A percentile compares a stretch with the other conserved stretches of the same genome.
Evolutionary conservation across 2,888 invertebrate species (phyloP).

Genomic region (Perizoma flavofasciatum): DNA sequence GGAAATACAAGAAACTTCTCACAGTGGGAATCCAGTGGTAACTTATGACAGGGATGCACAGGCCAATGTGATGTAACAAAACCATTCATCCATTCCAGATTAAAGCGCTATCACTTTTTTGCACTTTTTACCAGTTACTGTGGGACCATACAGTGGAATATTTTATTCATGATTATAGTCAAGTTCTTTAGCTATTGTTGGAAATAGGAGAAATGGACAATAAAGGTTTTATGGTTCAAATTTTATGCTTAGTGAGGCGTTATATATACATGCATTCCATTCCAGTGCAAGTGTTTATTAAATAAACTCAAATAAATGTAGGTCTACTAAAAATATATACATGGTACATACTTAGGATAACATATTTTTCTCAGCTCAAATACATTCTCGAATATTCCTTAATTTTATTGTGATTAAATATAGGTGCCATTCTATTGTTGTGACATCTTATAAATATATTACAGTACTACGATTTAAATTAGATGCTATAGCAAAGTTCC

Average conservation of each 20-base stretch:
- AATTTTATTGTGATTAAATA: constrained; percentile 8
- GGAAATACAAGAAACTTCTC: no score
- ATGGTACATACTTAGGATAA: not conserved
- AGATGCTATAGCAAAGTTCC: no score
- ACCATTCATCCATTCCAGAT: no score
- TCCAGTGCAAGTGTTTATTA: not conserved
- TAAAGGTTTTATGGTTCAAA: not conserved
- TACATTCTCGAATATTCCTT: constrained; percentile 1
- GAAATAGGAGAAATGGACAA: not conserved
- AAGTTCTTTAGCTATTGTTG: not conserved
- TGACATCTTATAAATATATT: no score
- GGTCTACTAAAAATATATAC: not conserved
- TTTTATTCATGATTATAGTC: no score
- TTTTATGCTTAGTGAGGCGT: not conserved
- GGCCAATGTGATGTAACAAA: no score
- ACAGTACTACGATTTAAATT: no score
- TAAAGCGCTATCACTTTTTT: constrained; percentile 6
- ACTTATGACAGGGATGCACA: no score
- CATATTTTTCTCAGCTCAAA: not conserved
- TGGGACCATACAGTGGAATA: not conserved
- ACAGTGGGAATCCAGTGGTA: no score
- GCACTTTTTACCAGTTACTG: not conserved
- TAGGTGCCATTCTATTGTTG: not conserved
- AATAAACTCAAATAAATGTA: no score
- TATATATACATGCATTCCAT: not conserved